Percentiles rank a stretch among this genome's conserved stretches.
Conservation (phyloP, 2,113 vertebrate genomes). For the Scophthalmus maximus region DNA sequence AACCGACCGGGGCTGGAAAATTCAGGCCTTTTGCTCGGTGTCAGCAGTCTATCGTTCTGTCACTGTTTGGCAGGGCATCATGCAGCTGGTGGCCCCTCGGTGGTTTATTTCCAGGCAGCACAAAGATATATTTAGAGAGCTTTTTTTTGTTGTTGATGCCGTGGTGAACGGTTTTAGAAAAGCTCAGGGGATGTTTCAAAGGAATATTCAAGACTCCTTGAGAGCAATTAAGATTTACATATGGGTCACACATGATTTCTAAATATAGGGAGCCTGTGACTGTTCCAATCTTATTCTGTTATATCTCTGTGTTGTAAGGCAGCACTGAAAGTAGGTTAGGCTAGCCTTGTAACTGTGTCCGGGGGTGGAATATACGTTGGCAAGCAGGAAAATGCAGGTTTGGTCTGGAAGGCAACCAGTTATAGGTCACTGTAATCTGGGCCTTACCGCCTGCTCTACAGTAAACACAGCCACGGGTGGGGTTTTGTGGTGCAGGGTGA, state of each 20-base stretch:
- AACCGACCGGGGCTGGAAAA: slow-evolving; percentile 65
- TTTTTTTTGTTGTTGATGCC: slow-evolving; percentile 33
- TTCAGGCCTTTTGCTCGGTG: slow-evolving; percentile 67
- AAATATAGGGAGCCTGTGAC: slow-evolving; percentile 48
- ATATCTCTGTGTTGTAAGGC: background rate
- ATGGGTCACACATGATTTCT: slow-evolving; percentile 51
- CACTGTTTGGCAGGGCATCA: slow-evolving; percentile 54
- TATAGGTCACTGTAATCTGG: slow-evolving; percentile 9
- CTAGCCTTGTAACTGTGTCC: slow-evolving; percentile 37
- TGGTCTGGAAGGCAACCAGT: slow-evolving; percentile 13
- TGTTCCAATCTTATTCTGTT: slow-evolving; percentile 15
- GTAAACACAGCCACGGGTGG: slow-evolving; percentile 12
- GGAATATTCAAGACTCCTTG: slow-evolving; percentile 13
- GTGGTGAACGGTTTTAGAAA: slow-evolving; percentile 54
- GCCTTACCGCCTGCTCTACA: background rate
- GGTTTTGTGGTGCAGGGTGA: slow-evolving; percentile 13
- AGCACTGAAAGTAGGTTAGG: slow-evolving; percentile 63
- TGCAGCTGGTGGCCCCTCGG: slow-evolving; percentile 56
- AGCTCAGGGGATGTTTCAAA: slow-evolving; percentile 17
- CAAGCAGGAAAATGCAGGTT: slow-evolving; percentile 1
- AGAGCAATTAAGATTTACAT: slow-evolving; percentile 47
- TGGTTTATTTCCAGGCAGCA: slow-evolving; percentile 42
- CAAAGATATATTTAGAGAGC: slow-evolving; percentile 60
- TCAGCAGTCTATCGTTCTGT: slow-evolving; percentile 74
- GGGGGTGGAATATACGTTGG: slow-evolving; percentile 17